These are phyloP conservation scores for Chrysopa pallens DNA, from an alignment of 1,140 invertebrate species.

Conservation along the genomic window DNA sequence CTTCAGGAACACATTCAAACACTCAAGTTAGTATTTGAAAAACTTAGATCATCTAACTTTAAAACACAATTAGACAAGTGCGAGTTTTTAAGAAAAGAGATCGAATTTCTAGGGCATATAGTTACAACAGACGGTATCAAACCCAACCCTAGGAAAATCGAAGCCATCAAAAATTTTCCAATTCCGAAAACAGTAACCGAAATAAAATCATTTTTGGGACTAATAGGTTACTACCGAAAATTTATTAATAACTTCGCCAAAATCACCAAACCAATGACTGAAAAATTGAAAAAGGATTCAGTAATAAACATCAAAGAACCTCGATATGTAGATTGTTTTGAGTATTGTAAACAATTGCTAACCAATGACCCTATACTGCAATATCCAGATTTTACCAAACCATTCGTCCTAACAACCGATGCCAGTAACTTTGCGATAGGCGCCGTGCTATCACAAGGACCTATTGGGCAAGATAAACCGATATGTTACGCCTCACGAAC, in stretches of 20 bases:
- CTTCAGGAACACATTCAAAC: constrained; percentile 12
- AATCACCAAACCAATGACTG: constrained; percentile 8
- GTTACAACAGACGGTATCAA: constrained; percentile 18
- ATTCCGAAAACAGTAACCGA: constrained; percentile 11
- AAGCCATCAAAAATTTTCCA: constrained; percentile 9
- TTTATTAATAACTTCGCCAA: constrained; percentile 15
- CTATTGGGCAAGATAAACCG: constrained; percentile 7
- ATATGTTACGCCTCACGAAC: constrained; percentile 9
- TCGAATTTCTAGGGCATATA: constrained; percentile 20
- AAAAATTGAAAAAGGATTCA: not conserved
- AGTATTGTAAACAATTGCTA: constrained; percentile 13
- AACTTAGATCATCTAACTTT: constrained; percentile 10
- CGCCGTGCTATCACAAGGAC: constrained; percentile 20
- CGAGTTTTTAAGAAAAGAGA: constrained; percentile 13
- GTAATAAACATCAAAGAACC: constrained; percentile 1
- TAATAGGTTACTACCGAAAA: constrained; percentile 15
- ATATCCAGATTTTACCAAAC: constrained; percentile 14
- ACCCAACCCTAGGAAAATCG: constrained; percentile 19
- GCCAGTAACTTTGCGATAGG: constrained; percentile 21
- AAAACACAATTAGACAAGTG: constrained; percentile 14
- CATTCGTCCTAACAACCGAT: constrained; percentile 22
- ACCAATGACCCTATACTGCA: constrained; percentile 10
- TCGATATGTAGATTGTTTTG: constrained; percentile 4
- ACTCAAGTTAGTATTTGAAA: constrained; percentile 9
- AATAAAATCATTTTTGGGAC: constrained; percentile 17